These are phyloP conservation scores for Laodelphax striatellus DNA, from an alignment of 1,140 invertebrate genomes.

Conservation along the genomic window DNA sequence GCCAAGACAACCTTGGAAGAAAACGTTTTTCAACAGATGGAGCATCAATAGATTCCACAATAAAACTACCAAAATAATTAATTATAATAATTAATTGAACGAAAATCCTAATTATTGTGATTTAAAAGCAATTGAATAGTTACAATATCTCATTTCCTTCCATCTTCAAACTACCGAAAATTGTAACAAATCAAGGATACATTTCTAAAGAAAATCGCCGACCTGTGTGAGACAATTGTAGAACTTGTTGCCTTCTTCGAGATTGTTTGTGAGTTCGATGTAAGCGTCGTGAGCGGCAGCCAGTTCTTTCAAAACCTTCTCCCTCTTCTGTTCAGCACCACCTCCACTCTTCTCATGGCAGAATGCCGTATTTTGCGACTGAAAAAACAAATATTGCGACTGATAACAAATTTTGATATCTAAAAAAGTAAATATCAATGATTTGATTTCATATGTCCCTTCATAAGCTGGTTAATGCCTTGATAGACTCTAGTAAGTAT, in stretches of 20 bases:
- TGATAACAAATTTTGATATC: constrained; percentile 4
- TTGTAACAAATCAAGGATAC: too few relatives aligned
- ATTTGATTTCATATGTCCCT: neutral
- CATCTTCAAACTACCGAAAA: too few relatives aligned
- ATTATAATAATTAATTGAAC: too few relatives aligned
- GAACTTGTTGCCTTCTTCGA: constrained; percentile 94
- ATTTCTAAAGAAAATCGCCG: constrained; percentile 16
- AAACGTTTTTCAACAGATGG: too few relatives aligned
- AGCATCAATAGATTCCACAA: too few relatives aligned
- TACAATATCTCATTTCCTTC: too few relatives aligned
- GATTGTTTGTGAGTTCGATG: constrained; percentile 78
- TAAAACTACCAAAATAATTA: too few relatives aligned
- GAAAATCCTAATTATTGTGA: too few relatives aligned
- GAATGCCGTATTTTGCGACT: constrained; percentile 63
- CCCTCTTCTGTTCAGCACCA: constrained; percentile 45
- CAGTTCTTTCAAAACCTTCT: constrained; percentile 71
- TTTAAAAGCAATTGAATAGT: too few relatives aligned
- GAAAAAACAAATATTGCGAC: constrained; percentile 23
- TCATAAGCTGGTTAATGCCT: too few relatives aligned
- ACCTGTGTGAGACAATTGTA: constrained; percentile 93
- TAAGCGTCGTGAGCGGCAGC: constrained; percentile 85
- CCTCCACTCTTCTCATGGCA: constrained; percentile 53
- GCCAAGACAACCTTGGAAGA: too few relatives aligned
- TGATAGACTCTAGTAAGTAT: too few relatives aligned
- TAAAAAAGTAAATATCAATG: neutral